A percentile compares a stretch with the other conserved stretches of the same genome.
phyloP scores from a whole-genome alignment of 2,113 vertebrate genomes.

The Egretta garzetta region DNA sequence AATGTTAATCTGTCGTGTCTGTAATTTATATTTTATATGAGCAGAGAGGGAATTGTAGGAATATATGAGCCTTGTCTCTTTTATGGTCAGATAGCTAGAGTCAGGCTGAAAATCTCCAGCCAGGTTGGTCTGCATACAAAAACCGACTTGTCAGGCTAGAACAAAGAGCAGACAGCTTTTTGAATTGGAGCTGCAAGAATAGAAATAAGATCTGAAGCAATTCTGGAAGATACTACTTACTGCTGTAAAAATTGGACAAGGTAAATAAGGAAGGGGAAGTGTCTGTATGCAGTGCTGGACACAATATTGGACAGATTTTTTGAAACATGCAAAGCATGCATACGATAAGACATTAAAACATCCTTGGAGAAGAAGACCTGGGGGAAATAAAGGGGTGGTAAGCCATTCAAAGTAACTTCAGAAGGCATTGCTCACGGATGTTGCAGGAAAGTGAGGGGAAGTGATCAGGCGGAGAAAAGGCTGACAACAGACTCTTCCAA shows the following conservation, averaged over 20 bases:
- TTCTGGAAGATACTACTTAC: background rate
- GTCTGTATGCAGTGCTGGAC: background rate
- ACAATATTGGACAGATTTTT: background rate
- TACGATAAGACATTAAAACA: background rate
- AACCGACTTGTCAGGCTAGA: background rate
- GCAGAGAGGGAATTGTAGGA: conserved; percentile 27
- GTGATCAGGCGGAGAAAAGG: background rate
- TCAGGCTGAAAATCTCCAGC: conserved; percentile 34
- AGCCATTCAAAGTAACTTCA: background rate
- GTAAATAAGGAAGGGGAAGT: background rate
- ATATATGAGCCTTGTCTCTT: conserved; percentile 55
- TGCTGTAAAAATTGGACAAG: background rate
- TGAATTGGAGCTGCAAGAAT: background rate
- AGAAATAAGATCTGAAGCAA: background rate
- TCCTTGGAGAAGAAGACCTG: background rate
- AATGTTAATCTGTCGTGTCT: background rate
- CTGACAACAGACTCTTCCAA: background rate
- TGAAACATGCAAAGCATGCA: background rate
- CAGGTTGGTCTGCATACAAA: conserved; percentile 25
- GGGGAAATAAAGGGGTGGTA: background rate
- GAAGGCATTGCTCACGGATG: background rate
- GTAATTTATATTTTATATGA: conserved; percentile 58
- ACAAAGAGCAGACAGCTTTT: conserved; percentile 8
- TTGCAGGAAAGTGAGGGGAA: background rate
- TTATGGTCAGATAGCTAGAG: background rate